Evolutionary conservation across 2,888 invertebrate species (phyloP), one percentile per base, ranked within the genome.

Genomic region (Drosophila lutescens): DNA sequence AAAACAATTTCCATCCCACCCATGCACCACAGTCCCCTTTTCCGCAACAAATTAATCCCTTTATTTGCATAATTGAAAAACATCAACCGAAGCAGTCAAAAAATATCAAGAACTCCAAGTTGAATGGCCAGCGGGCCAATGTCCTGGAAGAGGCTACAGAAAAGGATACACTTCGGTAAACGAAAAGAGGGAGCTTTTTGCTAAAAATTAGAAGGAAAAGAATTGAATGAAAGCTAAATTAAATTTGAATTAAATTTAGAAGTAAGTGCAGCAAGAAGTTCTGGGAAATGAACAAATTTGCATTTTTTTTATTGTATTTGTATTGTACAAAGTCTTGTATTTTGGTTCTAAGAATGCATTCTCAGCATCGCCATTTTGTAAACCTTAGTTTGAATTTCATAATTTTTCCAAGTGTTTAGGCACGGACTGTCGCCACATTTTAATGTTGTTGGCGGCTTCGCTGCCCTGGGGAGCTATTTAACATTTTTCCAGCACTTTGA

Each of bases 21-120:
- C 50, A 44, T 23, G n/a, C 15, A 43, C 49, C 13, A 7, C 30
- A n/a, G 4, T 13, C n/a, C 23, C 47, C 38, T 38, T 63, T 59
- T 73, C 60, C 66, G 79, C 81, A 80, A 79, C 82, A 85, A 85
- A 79, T 88, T 90, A 86, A 90, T 87, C 84, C 89, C 86, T 82
- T 84, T 83, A 90, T 90, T 90, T 90, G 89, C 90, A 90, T 90
- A 90, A 90, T 86, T 89, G 89, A 86, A 90, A 87, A 87, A 87
- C 79, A 88, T 79, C 81, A 86, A 77, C 67, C 71, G 80, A 74
- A 69, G 76, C 77, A 84, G 79, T 78, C 77, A 47, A 65, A 65
- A 80, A 86, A 85, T 78, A 78, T 85, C 74, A 80, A 79, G 51
- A 80, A 65, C 77, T 67, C 63, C 80, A 55, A 65, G 68, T 51